phyloP scores from a whole-genome alignment of 2,888 invertebrate species.

The Drosophila putrida region DNA sequence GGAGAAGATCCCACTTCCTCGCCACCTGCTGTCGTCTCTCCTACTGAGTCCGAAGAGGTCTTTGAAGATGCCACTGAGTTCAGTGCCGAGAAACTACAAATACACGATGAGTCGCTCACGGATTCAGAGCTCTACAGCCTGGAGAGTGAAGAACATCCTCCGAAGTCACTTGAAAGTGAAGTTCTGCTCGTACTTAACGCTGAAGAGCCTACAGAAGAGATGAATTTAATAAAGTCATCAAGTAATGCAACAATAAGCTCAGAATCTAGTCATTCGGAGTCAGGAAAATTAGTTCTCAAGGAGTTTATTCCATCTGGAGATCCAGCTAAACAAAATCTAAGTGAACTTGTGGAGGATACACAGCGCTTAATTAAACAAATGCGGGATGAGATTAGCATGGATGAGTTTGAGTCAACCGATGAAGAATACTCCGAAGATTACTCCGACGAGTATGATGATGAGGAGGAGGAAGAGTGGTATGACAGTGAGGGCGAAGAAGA shows the following conservation, averaged over 20 bases:
- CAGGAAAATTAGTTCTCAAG: constrained; percentile 55
- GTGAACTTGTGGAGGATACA: constrained; percentile 88
- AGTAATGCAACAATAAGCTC: constrained; percentile 72
- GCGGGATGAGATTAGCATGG: constrained; percentile 89
- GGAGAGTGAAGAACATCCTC: constrained; percentile 66
- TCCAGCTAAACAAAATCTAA: constrained; percentile 84
- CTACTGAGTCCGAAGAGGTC: constrained; percentile 63
- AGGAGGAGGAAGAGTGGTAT: constrained; percentile 79
- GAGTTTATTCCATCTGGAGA: constrained; percentile 83
- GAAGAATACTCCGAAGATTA: constrained; percentile 86
- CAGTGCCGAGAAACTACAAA: constrained; percentile 59
- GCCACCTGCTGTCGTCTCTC: constrained; percentile 15
- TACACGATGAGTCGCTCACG: constrained; percentile 61
- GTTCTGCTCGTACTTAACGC: constrained; percentile 57
- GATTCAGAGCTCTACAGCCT: constrained; percentile 78
- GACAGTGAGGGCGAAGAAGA: constrained; percentile 79
- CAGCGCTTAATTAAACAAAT: constrained; percentile 88
- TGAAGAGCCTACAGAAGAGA: constrained; percentile 24
- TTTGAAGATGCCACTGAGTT: constrained; percentile 79
- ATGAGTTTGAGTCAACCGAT: constrained; percentile 85
- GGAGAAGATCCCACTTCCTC: background rate
- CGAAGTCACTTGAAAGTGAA: constrained; percentile 63
- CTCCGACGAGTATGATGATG: constrained; percentile 86
- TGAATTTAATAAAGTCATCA: constrained; percentile 50
- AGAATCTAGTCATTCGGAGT: constrained; percentile 63